A percentile compares a stretch with the other conserved stretches of the same genome.
These are phyloP conservation scores for Amphiura filiformis DNA, from an alignment of 35 echinoderm and acorn worm species.

Conservation along the genomic window DNA sequence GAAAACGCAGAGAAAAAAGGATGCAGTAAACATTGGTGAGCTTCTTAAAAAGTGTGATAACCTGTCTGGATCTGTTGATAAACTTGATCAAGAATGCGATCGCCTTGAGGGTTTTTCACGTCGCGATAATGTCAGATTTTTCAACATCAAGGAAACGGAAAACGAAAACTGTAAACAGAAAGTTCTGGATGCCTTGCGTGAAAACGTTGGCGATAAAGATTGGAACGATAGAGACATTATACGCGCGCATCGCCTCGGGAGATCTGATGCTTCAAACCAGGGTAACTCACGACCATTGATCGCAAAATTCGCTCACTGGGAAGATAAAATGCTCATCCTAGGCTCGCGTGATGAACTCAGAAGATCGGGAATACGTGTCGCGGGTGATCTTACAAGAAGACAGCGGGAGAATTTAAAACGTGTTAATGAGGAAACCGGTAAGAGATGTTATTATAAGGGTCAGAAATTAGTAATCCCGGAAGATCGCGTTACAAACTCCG, in stretches of 20 bases:
- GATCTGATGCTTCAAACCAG: neutral
- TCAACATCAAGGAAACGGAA: neutral
- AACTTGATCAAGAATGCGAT: neutral
- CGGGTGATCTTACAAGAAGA: neutral
- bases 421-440: neutral
- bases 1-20: no score
- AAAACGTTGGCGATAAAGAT: neutral
- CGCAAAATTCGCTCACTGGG: neutral
- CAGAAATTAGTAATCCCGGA: neutral
- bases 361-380: neutral
- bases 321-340: neutral
- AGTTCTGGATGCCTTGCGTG: neutral
- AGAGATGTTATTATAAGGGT: neutral
- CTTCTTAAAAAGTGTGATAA: no score
- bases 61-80: no score
- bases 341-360: neutral
- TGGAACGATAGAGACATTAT: neutral
- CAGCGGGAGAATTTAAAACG: neutral
- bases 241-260: neutral
- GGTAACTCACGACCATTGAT: neutral
- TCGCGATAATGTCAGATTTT: neutral
- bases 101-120: neutral
- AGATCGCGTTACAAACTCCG: neutral
- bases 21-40: no score
- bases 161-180: neutral